Evolutionary conservation across 2,888 invertebrate species (phyloP).

Genomic region (Terebella lapidaria): DNA sequence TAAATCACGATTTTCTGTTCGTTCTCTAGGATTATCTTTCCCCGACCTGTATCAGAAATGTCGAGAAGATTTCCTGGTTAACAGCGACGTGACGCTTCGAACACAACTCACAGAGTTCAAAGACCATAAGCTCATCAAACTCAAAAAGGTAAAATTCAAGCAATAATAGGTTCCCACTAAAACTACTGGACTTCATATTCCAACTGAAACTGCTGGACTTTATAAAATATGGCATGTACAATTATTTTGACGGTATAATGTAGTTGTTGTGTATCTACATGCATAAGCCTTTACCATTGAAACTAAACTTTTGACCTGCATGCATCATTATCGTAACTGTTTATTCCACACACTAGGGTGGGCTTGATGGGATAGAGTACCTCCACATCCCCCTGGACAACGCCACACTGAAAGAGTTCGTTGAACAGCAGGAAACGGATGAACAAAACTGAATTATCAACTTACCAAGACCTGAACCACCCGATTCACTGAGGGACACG

Average conservation of each 20-base stretch:
- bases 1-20: too few relatives aligned
- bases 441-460: too few relatives aligned
- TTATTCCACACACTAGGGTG: slow-evolving; percentile 53
- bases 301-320: too few relatives aligned
- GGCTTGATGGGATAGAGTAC: slow-evolving; percentile 77
- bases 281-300: too few relatives aligned
- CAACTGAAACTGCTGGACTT: too few relatives aligned
- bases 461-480: too few relatives aligned
- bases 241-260: too few relatives aligned
- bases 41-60: slow-evolving; percentile 76
- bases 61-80: slow-evolving; percentile 84
- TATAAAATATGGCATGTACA: too few relatives aligned
- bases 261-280: too few relatives aligned
- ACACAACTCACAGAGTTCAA: slow-evolving; percentile 91
- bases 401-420: slow-evolving; percentile 65
- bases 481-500: too few relatives aligned
- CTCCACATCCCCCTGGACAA: slow-evolving; percentile 74
- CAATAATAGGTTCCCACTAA: not conserved
- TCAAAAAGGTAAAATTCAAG: slow-evolving; percentile 59
- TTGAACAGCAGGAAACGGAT: slow-evolving; percentile 27
- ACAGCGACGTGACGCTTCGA: slow-evolving; percentile 82
- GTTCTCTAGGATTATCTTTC: slow-evolving; percentile 78
- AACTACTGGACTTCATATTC: too few relatives aligned
- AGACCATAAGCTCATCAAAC: slow-evolving; percentile 86
- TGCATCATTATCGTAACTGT: too few relatives aligned